Evolutionary conservation across 2,797 vertebrate genomes (phyloP), one percentile per base, ranked within the genome.

Genomic region (Triplophysa yarkandensis): DNA sequence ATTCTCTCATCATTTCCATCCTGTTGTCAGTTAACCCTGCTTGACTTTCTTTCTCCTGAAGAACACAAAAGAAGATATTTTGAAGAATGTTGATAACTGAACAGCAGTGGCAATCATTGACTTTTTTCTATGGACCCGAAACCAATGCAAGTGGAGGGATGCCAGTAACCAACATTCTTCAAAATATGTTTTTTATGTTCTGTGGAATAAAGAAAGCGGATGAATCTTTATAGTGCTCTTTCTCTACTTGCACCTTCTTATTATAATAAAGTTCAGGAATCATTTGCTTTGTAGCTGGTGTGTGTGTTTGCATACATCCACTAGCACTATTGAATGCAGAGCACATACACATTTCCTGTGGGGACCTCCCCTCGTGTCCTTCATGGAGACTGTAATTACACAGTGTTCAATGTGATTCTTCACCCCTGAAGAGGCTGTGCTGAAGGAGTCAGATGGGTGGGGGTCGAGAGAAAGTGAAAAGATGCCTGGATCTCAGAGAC

Each of bases 341-440:
- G 39, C 60, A 57, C 66, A 79, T 63, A 21, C 46, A 67, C 43
- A 30, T 25, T 63, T 79, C 81, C 80, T 71, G 27, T 25, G 76
- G 68, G 71, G 79, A 70, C 65, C 58, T 43, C 17, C 39, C 63
- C 68, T 74, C 55, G 46, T 48, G 84, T 85, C 85, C 85, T 86
- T 87, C 82, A 84, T 72, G 61, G 77, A 71, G 55, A 76, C 81
- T 84, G 61, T 83, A 84, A 87, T 88, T 83, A 85, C 84, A 81
- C 28, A 43, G 73, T 74, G 78, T 77, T 69, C 71, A 63, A 30
- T 68, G 71, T 66, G 70, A 78, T 80, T 83, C 50, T 78, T 65
- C 69, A 68, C 66, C 65, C 57, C 74, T 82, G 83, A 80, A 82
- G 69, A 76, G 62, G 52, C 64, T 77, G 81, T 72, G 68, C 34